Evolutionary conservation across 2,113 vertebrate genomes (phyloP), one percentile per base, ranked within the genome.

Genomic region (Nycticorax nycticorax): DNA sequence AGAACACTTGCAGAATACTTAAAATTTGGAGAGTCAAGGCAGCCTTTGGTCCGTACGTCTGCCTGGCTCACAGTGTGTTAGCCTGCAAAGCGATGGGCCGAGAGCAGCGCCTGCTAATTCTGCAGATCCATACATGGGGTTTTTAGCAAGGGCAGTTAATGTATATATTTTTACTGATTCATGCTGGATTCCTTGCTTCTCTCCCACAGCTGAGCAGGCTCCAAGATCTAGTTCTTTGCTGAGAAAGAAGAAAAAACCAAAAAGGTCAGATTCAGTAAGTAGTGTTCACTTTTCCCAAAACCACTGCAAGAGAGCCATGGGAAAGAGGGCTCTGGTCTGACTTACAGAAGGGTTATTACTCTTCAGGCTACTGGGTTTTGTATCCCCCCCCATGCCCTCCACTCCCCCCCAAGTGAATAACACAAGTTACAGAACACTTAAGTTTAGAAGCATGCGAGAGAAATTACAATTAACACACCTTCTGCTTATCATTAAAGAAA

Each of bases 111-210:
- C 63, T 9, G 24, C 28, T 12, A 15, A 4, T 26, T 18, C 41
- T 22, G 47, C 39, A 48, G 19, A 9, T 11, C 30, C 69, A 26
- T 3, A 26, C 4, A 0, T 39, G 18, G 16, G 19, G 6, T 1
- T 37, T 1, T 69, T 47, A 7, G 24, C 22, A 60, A 69, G 45
- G 22, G 37, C 12, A 12, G 8, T 3, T 39, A 26, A 20, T 6
- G 17, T 37, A 1, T 5, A 1, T 15, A 4, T 53, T 66, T 39
- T n/a, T 22, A 73, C 6, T 2, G 17, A 20, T 56, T 59, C 62
- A 6, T 30, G 10, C 32, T 12, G n/a, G 20, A 35, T 20, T 57
- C 22, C 30, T 33, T 17, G 57, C 41, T 48, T 22, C 67, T 45
- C 45, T 72, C 32, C 88, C 35, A 20, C 4, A 8, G 41, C 57